Base-by-base conservation (phyloP, 2,113 vertebrate genomes). In the Acanthisitta chloris region DNA sequence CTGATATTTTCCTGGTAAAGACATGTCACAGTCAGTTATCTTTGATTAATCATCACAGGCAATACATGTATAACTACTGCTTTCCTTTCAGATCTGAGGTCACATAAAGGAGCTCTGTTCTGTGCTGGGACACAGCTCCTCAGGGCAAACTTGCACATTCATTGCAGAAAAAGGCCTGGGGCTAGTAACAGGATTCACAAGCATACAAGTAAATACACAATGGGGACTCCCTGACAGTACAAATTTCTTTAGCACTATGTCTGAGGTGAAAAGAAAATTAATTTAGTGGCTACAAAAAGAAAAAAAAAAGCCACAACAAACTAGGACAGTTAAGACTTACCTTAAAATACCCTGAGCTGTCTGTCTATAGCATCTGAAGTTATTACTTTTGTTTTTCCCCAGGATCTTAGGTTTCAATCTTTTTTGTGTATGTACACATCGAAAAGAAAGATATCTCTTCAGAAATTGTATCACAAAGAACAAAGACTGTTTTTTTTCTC, bases 381-480 rank as follows among this genome's bases (percentile, higher is more conserved):
- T 92, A 38, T 55, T 77, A 46, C 33, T 42, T 36, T 16, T 11
- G 23, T 46, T 17, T 13, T 5, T 1, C 7, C 8, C 6, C 31
- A 59, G 74, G 42, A 62, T 74, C 55, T 34, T 79, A 45, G 8
- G 26, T 76, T 95, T 92, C 82, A 82, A 28, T 80, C 76, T 83
- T 90, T 64, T 92, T 21, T 81, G 24, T 92, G 29, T n/a, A 49
- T 73, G 33, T 43, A 51, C 43, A 51, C 15, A 40, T 76, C 77
- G 48, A 84, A 92, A 64, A 84, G 46, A 67, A 78, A 74, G 19
- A 38, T 48, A 38, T 25, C 43, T 83, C 62, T 88, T 81, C 51
- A 78, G 62, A 96, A 81, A 74, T 29, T 69, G 21, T 54, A 85
- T 85, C 29, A 80, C 43, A 86, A 94, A 94, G 46, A 93, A 94